phyloP scores from a whole-genome alignment of 2,888 invertebrate species.

The Orthosia incerta region DNA sequence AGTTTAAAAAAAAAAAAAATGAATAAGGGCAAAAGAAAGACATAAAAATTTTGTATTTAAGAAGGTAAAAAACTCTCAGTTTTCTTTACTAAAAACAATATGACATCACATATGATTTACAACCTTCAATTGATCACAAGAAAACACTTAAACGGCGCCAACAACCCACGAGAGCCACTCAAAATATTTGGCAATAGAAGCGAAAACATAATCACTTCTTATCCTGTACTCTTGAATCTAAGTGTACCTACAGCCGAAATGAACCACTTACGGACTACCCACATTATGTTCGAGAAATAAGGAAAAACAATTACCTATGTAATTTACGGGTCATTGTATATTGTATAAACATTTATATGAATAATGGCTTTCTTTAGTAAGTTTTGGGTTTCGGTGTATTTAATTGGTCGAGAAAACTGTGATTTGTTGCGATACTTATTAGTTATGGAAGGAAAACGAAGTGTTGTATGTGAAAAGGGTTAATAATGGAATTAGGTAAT shows the following conservation, averaged over 20 bases:
- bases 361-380: constrained; percentile 52
- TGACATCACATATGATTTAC: neutral
- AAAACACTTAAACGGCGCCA: constrained; percentile 53
- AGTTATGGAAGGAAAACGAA: neutral
- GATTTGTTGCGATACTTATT: constrained; percentile 49
- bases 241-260: constrained; percentile 46
- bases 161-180: constrained; percentile 27
- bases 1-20: no score
- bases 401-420: constrained; percentile 54
- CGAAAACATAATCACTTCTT: constrained; percentile 42
- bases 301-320: constrained; percentile 64
- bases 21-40: no score
- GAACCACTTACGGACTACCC: constrained; percentile 56
- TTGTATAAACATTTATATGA: constrained; percentile 61
- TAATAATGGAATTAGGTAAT: constrained; percentile 3
- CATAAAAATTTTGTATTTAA: no score
- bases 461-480: constrained; percentile 8
- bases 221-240: constrained; percentile 57
- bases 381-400: constrained; percentile 38
- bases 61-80: no score
- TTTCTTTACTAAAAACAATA: no score
- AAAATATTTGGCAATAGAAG: constrained; percentile 44
- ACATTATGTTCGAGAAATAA: constrained; percentile 47
- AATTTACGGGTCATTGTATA: constrained; percentile 62
- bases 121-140: constrained; percentile 9